phyloP scores from a whole-genome alignment of 2,888 invertebrate species.

The Adelognathus sp. region DNA sequence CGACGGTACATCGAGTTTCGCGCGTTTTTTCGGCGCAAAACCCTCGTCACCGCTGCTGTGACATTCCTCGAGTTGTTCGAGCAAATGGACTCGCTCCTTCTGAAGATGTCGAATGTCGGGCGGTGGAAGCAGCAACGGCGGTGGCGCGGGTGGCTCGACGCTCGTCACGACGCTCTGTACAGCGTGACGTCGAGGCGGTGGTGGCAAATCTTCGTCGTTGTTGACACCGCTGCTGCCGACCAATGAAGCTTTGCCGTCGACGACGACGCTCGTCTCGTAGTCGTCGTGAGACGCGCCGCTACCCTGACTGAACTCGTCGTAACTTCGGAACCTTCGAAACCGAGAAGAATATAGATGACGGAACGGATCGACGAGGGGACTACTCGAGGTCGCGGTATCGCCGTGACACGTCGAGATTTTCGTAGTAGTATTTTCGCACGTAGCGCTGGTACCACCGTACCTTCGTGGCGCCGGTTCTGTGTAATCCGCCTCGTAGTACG shows the following conservation, averaged over 20 bases:
- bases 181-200: slow-evolving; percentile 81
- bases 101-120: slow-evolving; percentile 87
- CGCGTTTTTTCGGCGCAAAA: slow-evolving; percentile 86
- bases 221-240: too few relatives aligned
- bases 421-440: slow-evolving; percentile 48
- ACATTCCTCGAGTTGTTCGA: slow-evolving; percentile 88
- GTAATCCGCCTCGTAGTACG: slow-evolving; percentile 79
- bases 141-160: slow-evolving; percentile 80
- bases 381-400: slow-evolving; percentile 31
- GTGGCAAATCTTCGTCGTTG: slow-evolving; percentile 81
- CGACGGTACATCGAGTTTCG: slow-evolving; percentile 83
- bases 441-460: slow-evolving; percentile 43
- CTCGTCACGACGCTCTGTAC: slow-evolving; percentile 84
- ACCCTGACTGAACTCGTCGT: slow-evolving; percentile 89
- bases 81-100: slow-evolving; percentile 87
- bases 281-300: slow-evolving; percentile 87
- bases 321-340: slow-evolving; percentile 84
- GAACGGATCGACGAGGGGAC: slow-evolving; percentile 42
- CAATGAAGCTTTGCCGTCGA: too few relatives aligned
- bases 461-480: slow-evolving; percentile 72
- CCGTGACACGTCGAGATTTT: slow-evolving; percentile 32
- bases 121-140: slow-evolving; percentile 80
- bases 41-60: slow-evolving; percentile 87
- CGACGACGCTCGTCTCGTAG: slow-evolving; percentile 73
- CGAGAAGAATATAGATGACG: slow-evolving; percentile 49